phyloP scores from a whole-genome alignment of 2,113 vertebrate genomes.

The Pyrgilauda ruficollis region DNA sequence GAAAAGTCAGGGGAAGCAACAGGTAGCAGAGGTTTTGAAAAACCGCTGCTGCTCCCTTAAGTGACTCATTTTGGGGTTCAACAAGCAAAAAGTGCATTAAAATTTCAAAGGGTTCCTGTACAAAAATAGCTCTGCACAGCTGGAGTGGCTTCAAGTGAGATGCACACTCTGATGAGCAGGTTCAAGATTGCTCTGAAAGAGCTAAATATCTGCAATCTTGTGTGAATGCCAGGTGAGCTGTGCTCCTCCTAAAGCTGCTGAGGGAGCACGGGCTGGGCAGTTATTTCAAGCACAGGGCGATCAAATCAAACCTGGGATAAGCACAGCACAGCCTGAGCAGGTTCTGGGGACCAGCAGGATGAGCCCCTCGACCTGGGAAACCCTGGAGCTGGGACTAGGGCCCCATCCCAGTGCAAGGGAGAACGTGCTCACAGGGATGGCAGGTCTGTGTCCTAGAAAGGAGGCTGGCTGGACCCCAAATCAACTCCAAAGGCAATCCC shows the following conservation, averaged over 20 bases:
- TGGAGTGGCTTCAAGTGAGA: conserved; percentile 16
- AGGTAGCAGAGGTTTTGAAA: not conserved
- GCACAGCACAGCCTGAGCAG: not conserved
- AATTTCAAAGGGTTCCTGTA: conserved; percentile 30
- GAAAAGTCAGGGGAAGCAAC: not conserved
- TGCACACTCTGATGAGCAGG: conserved; percentile 6
- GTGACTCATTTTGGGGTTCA: conserved; percentile 24
- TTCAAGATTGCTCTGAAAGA: not conserved
- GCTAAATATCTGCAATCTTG: not conserved
- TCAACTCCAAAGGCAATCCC: not conserved
- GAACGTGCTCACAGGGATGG: not conserved
- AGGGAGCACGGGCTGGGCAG: not conserved
- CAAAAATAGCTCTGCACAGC: conserved; percentile 32
- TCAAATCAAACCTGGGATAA: not conserved
- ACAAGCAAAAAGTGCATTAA: conserved; percentile 11
- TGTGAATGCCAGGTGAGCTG: conserved; percentile 14
- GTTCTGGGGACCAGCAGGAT: not conserved
- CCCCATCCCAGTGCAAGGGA: not conserved
- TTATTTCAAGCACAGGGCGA: not conserved
- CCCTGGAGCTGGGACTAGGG: not conserved
- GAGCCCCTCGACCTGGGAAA: accelerated
- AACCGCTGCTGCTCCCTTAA: not conserved
- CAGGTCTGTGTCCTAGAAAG: not conserved
- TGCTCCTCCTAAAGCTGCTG: not conserved
- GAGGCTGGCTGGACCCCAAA: not conserved